These are phyloP conservation scores for Chrysaora quinquecirrha DNA, from an alignment of 30 jellyfish, hydroid and myxozoan species.

Conservation along the genomic window DNA sequence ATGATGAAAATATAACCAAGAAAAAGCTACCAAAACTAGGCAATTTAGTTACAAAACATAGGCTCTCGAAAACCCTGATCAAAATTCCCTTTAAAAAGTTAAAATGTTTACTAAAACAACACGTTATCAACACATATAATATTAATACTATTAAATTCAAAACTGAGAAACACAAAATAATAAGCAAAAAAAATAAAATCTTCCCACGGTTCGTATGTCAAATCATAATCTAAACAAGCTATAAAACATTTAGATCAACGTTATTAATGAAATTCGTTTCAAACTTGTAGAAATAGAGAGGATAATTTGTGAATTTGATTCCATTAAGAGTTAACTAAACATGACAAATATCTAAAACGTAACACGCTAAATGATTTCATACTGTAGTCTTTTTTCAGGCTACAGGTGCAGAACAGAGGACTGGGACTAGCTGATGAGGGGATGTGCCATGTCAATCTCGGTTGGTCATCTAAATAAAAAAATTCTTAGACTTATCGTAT, in stretches of 20 bases:
- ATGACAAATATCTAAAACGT: too few relatives aligned
- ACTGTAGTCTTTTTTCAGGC: too few relatives aligned
- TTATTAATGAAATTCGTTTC: not conserved
- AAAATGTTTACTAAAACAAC: conserved; percentile 81
- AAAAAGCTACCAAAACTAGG: conserved; percentile 90
- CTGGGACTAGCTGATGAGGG: too few relatives aligned
- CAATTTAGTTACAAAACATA: conserved; percentile 84
- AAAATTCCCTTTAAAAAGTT: conserved; percentile 91
- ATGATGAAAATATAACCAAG: conserved; percentile 75
- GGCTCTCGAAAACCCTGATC: conserved; percentile 96
- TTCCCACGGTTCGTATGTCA: conserved; percentile 56
- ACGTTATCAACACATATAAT: conserved; percentile 61
- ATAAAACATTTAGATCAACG: conserved; percentile 70
- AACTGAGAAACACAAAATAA: conserved; percentile 66
- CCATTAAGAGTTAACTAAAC: too few relatives aligned
- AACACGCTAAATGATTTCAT: too few relatives aligned
- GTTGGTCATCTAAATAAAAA: too few relatives aligned
- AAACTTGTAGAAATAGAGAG: too few relatives aligned
- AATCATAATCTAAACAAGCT: conserved; percentile 60
- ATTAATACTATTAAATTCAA: conserved; percentile 47
- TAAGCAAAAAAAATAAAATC: conserved; percentile 60
- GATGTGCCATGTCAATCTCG: too few relatives aligned
- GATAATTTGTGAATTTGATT: too few relatives aligned
- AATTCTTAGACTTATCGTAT: too few relatives aligned
- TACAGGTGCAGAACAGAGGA: too few relatives aligned